Evolutionary conservation across 2,113 vertebrate species (phyloP), one percentile per base, ranked within the genome.

Genomic region (Poecilia latipinna): DNA sequence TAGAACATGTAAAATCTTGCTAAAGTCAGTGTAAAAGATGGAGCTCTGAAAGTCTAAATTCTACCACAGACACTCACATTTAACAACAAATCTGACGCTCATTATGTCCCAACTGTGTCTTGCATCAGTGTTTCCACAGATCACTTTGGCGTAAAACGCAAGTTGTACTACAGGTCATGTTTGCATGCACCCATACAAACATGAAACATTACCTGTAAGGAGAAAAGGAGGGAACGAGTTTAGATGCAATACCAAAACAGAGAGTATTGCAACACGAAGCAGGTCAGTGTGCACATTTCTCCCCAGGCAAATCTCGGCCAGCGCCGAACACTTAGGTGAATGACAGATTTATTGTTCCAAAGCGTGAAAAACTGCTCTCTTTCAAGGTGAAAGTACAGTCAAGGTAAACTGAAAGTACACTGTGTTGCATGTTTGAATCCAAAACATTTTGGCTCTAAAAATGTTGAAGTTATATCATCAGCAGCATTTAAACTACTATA

Each of bases 81-180:
- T 31, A 35, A 76, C 35, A 32, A 42, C n/a, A 72, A 79, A 83
- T 80, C 80, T 42, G 84, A 75, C 63, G 39, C 48, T 75, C 61
- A 63, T 70, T 65, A 68, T 75, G 77, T 77, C 69, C 62, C 77
- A 85, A 84, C 78, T 74, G 73, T 66, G 69, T 31, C 68, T 77
- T 61, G 29, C 70, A 67, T 73, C 82, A 71, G 75, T 57, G 67
- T 79, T 84, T 61, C 76, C 35, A 28, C 42, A 60, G 65, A 83
- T 57, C 69, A 37, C 65, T 17, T 71, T 61, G 26, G 65, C 13
- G n/a, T 57, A 35, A 70, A 74, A 81, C 78, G 62, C 62, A 81
- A 80, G 63, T 86, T 69, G 35, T 26, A 67, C 51, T 15, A 67
- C 51, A 28, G 65, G 48, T 74, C 37, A 26, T 7, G 37, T 83